A percentile compares a stretch with the other conserved stretches of the same genome.
Evolutionary conservation across 2,797 vertebrate species (phyloP).

Genomic region (Tamandua tetradactyla): DNA sequence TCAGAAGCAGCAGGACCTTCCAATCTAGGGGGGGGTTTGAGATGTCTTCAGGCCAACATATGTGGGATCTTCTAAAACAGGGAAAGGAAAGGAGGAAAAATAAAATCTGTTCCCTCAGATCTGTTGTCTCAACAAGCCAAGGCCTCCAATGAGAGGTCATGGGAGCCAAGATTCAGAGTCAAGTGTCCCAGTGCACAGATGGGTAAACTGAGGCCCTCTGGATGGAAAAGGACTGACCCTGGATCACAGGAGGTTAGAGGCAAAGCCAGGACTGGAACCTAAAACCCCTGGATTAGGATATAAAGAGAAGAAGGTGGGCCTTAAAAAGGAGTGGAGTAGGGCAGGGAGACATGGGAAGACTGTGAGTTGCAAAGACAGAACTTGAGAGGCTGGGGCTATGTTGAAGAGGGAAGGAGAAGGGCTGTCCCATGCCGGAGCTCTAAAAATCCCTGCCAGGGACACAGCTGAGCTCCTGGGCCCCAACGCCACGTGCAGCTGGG

Average conservation of each 20-base stretch:
- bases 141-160: slow-evolving; percentile 51
- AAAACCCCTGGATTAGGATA: neutral
- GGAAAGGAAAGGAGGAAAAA: slow-evolving; percentile 74
- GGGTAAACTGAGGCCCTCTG: slow-evolving; percentile 47
- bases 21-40: slow-evolving; percentile 73
- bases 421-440: too few species aligned
- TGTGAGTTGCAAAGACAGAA: neutral
- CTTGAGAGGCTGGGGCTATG: neutral
- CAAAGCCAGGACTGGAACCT: neutral
- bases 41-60: slow-evolving; percentile 78
- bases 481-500: rapidly evolving
- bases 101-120: slow-evolving; percentile 80
- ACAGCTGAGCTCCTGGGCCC: neutral
- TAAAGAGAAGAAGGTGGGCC: neutral
- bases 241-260: neutral
- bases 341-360: neutral
- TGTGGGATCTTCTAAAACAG: slow-evolving; percentile 81
- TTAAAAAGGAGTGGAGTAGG: neutral
- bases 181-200: slow-evolving; percentile 38
- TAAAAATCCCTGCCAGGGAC: neutral
- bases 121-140: slow-evolving; percentile 79
- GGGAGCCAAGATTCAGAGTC: neutral
- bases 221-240: neutral
- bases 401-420: neutral
- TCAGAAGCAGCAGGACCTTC: slow-evolving; percentile 63